Percentiles rank a stretch among this genome's conserved stretches.
Evolutionary conservation across 2,113 vertebrate genomes (phyloP).

Genomic region (Phalacrocorax brasilianus): DNA sequence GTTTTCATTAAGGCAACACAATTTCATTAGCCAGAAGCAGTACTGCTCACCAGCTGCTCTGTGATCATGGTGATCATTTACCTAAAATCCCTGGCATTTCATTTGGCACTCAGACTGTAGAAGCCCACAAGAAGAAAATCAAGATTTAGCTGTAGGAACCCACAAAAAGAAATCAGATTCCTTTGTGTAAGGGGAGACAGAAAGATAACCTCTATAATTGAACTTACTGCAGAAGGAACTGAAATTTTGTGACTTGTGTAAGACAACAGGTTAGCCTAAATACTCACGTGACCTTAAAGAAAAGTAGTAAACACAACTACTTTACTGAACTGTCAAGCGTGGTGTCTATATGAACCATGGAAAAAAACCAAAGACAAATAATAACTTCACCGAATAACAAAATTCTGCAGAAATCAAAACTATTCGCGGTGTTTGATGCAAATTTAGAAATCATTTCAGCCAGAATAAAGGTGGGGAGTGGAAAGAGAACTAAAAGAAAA

Average conservation of each 20-base stretch:
- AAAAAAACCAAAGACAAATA: neutral
- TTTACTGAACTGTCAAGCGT: neutral
- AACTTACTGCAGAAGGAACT: neutral
- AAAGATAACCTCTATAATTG: neutral
- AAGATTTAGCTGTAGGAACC: neutral
- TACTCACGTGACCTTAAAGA: neutral
- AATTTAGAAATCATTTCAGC: neutral
- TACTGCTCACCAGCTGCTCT: neutral
- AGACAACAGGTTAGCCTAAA: neutral
- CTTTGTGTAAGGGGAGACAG: neutral
- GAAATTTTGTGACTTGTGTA: neutral
- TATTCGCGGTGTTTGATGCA: neutral
- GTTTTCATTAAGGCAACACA: neutral
- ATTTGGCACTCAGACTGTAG: neutral
- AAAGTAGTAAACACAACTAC: rapidly evolving
- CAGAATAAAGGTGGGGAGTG: neutral
- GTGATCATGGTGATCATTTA: neutral
- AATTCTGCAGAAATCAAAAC: neutral
- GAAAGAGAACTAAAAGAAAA: neutral
- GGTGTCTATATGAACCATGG: rapidly evolving
- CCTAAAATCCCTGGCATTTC: neutral
- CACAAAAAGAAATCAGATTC: neutral
- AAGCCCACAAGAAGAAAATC: neutral
- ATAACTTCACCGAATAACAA: neutral
- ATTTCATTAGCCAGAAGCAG: neutral